Conservation (phyloP, 2,888 invertebrate species). For the Noctua janthina region DNA sequence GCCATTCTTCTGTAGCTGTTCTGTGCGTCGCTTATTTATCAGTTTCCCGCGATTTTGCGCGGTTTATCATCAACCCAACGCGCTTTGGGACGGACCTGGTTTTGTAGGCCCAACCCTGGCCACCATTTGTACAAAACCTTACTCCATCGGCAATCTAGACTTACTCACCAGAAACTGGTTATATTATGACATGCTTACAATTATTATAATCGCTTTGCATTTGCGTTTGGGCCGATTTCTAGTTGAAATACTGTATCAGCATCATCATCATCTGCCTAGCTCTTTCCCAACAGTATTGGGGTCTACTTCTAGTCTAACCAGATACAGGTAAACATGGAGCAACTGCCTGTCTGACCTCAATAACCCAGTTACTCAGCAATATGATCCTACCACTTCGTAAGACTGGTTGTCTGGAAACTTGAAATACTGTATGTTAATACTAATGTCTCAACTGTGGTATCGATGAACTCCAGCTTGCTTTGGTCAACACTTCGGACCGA, state of each 20-base stretch:
- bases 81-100: no score
- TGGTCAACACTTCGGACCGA: slow-evolving; percentile 53
- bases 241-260: neutral
- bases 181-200: neutral
- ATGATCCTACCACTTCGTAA: no score
- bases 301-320: neutral
- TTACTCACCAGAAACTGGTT: neutral
- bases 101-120: no score
- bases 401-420: neutral
- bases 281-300: neutral
- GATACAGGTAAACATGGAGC: neutral
- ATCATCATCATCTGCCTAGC: neutral
- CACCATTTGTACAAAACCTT: no score
- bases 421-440: neutral
- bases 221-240: no score
- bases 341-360: no score
- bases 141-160: neutral
- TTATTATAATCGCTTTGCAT: neutral
- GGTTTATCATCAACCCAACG: no score
- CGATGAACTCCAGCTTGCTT: slow-evolving; percentile 46
- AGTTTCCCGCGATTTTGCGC: no score
- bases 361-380: no score
- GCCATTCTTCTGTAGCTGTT: neutral
- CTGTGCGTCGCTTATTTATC: no score
- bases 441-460: slow-evolving; percentile 38